Percentiles rank a stretch among this genome's conserved stretches.
phyloP scores from a whole-genome alignment of 2,113 vertebrate species.

The Ophiodon elongatus region DNA sequence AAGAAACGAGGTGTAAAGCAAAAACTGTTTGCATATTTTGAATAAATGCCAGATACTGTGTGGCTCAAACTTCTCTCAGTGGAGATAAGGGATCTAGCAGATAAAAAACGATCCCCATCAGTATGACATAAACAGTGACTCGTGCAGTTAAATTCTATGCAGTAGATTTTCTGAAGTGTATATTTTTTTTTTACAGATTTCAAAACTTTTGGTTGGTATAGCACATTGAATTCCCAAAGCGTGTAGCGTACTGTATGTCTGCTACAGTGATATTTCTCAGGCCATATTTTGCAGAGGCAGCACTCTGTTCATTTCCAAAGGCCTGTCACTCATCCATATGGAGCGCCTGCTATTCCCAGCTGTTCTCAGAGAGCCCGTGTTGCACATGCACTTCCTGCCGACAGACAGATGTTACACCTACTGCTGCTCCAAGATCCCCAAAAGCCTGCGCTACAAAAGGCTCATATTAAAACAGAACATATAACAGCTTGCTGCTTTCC shows the following conservation, averaged over 20 bases:
- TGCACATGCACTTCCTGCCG: constrained; percentile 61
- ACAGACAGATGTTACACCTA: constrained; percentile 68
- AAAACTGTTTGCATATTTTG: constrained; percentile 14
- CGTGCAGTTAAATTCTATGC: constrained; percentile 9
- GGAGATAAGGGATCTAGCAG: constrained; percentile 11
- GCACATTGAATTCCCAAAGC: constrained; percentile 43
- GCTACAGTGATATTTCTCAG: constrained; percentile 37
- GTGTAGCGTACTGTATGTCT: neutral
- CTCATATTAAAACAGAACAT: constrained; percentile 46
- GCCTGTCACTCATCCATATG: constrained; percentile 69
- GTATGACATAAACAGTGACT: constrained; percentile 9
- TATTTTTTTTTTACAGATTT: neutral
- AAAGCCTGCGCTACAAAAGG: constrained; percentile 30
- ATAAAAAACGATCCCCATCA: neutral
- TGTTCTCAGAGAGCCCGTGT: constrained; percentile 57
- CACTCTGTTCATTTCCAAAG: constrained; percentile 56
- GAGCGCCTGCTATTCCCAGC: constrained; percentile 67
- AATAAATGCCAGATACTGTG: constrained; percentile 26
- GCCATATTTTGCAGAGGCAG: constrained; percentile 59
- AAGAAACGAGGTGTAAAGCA: constrained; percentile 1
- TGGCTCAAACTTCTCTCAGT: neutral
- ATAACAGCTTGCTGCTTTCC: constrained; percentile 58
- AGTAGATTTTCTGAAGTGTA: neutral
- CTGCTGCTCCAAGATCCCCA: constrained; percentile 54
- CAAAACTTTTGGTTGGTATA: constrained; percentile 28